A percentile compares a stretch with the other conserved stretches of the same genome.
Evolutionary conservation across 2,888 invertebrate genomes (phyloP).

Genomic region (Epicampocera succincta): DNA sequence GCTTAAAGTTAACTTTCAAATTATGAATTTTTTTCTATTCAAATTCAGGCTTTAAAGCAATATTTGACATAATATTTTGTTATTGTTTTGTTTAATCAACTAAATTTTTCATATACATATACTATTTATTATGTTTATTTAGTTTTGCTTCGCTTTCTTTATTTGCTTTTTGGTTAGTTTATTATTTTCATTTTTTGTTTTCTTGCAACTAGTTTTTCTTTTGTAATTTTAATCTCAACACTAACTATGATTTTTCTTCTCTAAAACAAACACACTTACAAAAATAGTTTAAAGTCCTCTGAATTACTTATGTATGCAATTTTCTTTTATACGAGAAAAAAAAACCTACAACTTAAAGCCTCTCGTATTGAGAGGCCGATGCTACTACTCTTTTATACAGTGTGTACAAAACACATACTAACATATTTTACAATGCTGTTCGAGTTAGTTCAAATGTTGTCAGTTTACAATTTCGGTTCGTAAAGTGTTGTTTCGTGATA

Average conservation of each 20-base stretch:
- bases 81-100: background rate
- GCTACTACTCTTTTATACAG: constrained; percentile 23
- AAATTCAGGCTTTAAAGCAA: background rate
- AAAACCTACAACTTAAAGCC: background rate
- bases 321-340: constrained; percentile 1
- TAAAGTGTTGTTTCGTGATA: background rate
- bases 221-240: constrained; percentile 32
- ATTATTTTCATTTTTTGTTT: no score
- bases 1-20: background rate
- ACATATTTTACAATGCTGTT: constrained; percentile 44
- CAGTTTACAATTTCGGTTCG: background rate
- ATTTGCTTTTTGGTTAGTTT: background rate
- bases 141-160: constrained; percentile 3
- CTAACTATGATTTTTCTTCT: constrained; percentile 56
- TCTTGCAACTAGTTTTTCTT: constrained; percentile 43
- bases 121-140: no score
- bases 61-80: background rate
- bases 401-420: constrained; percentile 19
- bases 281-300: constrained; percentile 65
- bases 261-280: constrained; percentile 68
- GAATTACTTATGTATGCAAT: constrained; percentile 6
- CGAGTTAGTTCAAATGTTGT: background rate
- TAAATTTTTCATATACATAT: background rate
- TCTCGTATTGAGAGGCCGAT: background rate
- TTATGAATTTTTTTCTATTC: background rate